Base-by-base conservation (phyloP, 2,888 invertebrate genomes). In the Leucoma salicis region DNA sequence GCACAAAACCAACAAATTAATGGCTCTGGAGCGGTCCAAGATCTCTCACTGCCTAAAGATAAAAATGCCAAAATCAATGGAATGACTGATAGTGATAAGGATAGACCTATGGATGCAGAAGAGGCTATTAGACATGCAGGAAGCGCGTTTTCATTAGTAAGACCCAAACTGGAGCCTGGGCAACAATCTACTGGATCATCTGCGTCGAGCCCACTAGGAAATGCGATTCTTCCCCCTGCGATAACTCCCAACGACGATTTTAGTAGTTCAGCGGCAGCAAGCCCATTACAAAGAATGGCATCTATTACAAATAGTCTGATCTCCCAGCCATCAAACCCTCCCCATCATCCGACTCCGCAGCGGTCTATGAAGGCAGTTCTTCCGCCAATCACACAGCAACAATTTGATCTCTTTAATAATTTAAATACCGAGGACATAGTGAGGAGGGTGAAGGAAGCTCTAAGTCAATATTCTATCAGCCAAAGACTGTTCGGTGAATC, bases 401-500 rank as follows among this genome's bases (percentile, higher is more conserved):
- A 99, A 77, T 99, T 99, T 83, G 99, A 99, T 84, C 94, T 97
- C 89, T 99, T 98, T 90, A 97, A 98, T 78, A 97, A 97, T 80
- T 92, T 99, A 55, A 99, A 99, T 81, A 99, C 99, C 0, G 99
- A 99, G 87, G 99, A 99, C 57, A 97, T 99, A 62, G 99, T 99
- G 39, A 95, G 97, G 70, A 95, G 97, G 86, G 97, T 97, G 14
- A 97, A 97, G 82, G 97, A 98, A 84, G 97, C 97, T 65, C 87
- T 97, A 40, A 97, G 97, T 64, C 97, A 97, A 83, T 98, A 97
- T 83, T 97, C 97, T 54, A 97, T 99, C 73, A 99, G 99, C 67
- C 99, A 99, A 87, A 93, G 99, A 58, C 91, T 99, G 35, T 99
- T 99, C 74, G 99, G 99, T 6, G 99, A 99, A 81, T 97, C 96